Percentiles rank a stretch among this genome's conserved stretches.
phyloP scores from a whole-genome alignment of 2,797 vertebrate species.

The Pangasius djambal region DNA sequence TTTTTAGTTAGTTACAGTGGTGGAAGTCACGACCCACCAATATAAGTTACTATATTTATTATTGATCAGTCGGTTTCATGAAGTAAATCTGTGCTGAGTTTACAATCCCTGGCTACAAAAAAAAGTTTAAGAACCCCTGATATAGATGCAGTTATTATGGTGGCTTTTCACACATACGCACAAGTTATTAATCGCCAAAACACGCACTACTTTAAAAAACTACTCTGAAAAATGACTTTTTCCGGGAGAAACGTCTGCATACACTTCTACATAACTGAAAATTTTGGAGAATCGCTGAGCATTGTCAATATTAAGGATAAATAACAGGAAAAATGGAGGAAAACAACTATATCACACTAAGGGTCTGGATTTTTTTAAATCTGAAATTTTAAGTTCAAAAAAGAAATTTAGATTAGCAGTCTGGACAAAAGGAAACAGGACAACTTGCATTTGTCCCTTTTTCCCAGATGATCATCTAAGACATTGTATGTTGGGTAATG shows the following conservation, averaged over 20 bases:
- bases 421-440: background rate
- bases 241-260: background rate
- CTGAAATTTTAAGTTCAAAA: background rate
- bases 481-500: background rate
- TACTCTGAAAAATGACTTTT: background rate
- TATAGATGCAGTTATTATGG: background rate
- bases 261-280: background rate
- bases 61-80: background rate
- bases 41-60: background rate
- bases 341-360: background rate
- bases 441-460: background rate
- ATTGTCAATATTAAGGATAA: background rate
- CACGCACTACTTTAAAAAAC: background rate
- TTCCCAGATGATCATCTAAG: background rate
- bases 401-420: background rate
- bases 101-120: background rate
- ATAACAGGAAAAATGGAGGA: background rate
- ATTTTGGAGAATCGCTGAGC: background rate
- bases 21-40: background rate
- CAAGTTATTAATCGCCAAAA: background rate
- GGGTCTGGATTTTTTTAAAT: background rate
- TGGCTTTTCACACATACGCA: background rate
- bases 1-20: background rate
- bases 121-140: background rate
- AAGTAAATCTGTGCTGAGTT: background rate